Base-by-base conservation (phyloP, 2,113 vertebrate species). In the Rhagologus leucostigma region DNA sequence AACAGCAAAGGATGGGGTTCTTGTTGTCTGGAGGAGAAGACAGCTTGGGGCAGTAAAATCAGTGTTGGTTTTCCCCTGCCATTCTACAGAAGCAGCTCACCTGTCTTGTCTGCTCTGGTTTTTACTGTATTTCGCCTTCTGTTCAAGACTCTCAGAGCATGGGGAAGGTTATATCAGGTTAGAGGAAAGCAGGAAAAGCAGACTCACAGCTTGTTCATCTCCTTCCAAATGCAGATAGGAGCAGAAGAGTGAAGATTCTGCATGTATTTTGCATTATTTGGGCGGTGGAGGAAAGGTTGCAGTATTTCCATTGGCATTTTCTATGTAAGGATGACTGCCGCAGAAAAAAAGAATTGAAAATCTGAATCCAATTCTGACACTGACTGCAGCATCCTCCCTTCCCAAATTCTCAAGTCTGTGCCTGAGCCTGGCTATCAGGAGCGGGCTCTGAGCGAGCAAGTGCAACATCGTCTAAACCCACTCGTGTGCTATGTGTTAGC, bases 401-500 rank as follows among this genome's bases (percentile, higher is more conserved):
- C 13, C 24, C 35, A n/a, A 8, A 18, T 52, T n/a, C 46, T 56
- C 18, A 26, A 75, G n/a, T 6, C 56, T 27, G 19, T 71, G 37
- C 24, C 64, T 17, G 16, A 81, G 47, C 24, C 65, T 62, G 77
- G 39, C 65, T 87, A 16, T 10, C 47, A 47, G 57, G 44, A 89
- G 37, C 0, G 0, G 29, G 53, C 12, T 87, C 32, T 24, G 29
- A 39, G 18, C 0, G 3, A 73, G 16, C 3, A 17, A 83, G 24
- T 8, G 22, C 50, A 53, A 2, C 13, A 29, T 7, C 18, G 7
- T 37, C 64, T 24, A 56, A 73, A 23, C 30, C 26, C 17, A 4
- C 1, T 1, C 0, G 0, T 60, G 33, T 19, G 19, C 41, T 33
- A 0, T 1, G 9, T 4, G 1, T n/a, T 41, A 39, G 10, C 20